Evolutionary conservation across 2,797 vertebrate species (phyloP).

Genomic region (Mionectes olivaceus): DNA sequence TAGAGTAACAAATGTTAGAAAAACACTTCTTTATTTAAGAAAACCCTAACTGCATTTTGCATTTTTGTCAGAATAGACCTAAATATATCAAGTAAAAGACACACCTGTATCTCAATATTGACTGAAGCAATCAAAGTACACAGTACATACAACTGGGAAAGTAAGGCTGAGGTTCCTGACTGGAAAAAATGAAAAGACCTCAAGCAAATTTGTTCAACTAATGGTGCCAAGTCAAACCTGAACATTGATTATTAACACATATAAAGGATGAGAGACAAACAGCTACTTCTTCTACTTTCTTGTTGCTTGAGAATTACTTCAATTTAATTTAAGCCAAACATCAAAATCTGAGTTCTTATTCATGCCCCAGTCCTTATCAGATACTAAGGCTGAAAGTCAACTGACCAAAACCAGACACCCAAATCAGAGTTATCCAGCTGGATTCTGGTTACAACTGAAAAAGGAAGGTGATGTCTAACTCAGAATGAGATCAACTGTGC

Average conservation of each 20-base stretch:
- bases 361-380: not conserved
- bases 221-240: not conserved
- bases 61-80: not conserved
- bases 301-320: not conserved
- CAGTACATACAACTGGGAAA: not conserved
- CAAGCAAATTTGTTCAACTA: not conserved
- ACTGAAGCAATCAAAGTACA: not conserved
- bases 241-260: not conserved
- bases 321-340: not conserved
- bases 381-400: not conserved
- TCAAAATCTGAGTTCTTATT: not conserved
- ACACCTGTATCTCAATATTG: not conserved
- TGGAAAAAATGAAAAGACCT: not conserved
- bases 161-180: not conserved
- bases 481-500: not conserved
- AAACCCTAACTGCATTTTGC: not conserved
- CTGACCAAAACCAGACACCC: not conserved
- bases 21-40: not conserved
- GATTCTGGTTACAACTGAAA: not conserved
- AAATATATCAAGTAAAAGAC: not conserved
- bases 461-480: not conserved
- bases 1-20: not conserved
- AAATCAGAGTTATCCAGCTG: not conserved
- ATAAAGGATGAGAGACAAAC: not conserved
- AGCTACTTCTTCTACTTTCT: not conserved